Evolutionary conservation across 2,113 vertebrate genomes (phyloP), one percentile per base, ranked within the genome.

Genomic region (Thryonomys swinderianus): DNA sequence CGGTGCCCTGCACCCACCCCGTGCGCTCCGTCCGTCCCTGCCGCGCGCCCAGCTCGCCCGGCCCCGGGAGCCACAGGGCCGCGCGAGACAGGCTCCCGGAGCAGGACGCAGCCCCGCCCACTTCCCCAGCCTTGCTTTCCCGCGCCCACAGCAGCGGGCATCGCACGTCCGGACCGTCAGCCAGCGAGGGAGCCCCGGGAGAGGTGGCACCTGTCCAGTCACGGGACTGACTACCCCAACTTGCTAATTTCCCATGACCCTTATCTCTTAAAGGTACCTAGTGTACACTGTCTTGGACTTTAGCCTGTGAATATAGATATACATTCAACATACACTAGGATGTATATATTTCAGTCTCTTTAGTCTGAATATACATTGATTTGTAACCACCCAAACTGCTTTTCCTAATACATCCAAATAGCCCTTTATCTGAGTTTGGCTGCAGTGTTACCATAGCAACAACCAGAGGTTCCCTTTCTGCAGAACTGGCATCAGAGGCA

Each of bases 351-450:
- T 16, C 3, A 51, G 59, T 79, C 57, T 34, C 85, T 85, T 40
- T 71, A 40, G 7, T 62, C 13, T 73, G 66, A 51, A 1, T 10
- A 37, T 12, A 55, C 4, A 88, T 25, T 78, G 27, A 83, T 30
- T 55, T 32, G 74, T 40, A 85, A 85, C 34, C 55, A 51, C 7
- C 21, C 23, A 84, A 94, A 76, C 45, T 66, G 30, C 74, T 64
- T 84, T 93, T 53, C 69, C 71, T 82, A 91, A 27, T 89, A 85
- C 71, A 73, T 67, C 90, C 57, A 67, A 64, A 32, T 53, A 55
- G 51, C 13, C 67, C 85, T 62, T 48, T 23, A 84, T 4, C 62
- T 55, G 40, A 67, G 42, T n/a, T 45, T 76, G 34, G 89, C n/a
- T 42, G 0, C 5, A 40, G 5, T 61, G 13, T 37, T 40, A 66